phyloP scores from a whole-genome alignment of 2,113 vertebrate genomes.

The Clupea harengus region DNA sequence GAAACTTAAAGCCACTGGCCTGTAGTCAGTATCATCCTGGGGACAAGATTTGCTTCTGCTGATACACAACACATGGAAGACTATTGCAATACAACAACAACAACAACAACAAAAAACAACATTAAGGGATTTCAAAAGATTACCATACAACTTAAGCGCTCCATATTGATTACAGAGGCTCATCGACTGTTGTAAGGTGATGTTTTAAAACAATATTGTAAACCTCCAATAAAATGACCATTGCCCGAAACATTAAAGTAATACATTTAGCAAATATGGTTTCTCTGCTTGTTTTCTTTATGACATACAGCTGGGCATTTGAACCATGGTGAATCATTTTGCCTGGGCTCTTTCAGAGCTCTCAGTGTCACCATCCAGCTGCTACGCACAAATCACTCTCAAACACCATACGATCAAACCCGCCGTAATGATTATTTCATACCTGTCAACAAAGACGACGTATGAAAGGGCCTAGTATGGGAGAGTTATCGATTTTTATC shows the following conservation, averaged over 20 bases:
- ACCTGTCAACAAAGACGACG: not conserved
- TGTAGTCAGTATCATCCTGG: no score
- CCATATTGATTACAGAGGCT: not conserved
- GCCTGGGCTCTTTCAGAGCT: no score
- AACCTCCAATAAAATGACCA: not conserved
- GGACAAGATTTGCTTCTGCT: not conserved
- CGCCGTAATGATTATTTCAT: not conserved
- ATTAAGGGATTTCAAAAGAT: not conserved
- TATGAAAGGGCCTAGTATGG: not conserved
- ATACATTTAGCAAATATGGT: not conserved
- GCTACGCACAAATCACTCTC: not conserved
- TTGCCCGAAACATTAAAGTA: not conserved
- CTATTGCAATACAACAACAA: not conserved
- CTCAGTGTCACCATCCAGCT: not conserved
- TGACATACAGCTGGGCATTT: not conserved
- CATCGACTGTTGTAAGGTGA: not conserved
- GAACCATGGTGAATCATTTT: not conserved
- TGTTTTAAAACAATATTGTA: not conserved
- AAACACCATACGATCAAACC: not conserved
- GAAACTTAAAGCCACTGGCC: no score
- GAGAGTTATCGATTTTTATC: not conserved
- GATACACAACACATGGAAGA: not conserved
- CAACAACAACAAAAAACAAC: not conserved
- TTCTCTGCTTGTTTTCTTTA: not conserved
- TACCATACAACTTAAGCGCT: not conserved